Evolutionary conservation across 2,888 invertebrate species (phyloP), one percentile per base, ranked within the genome.

Genomic region (Pycnomerus fuliginosus): DNA sequence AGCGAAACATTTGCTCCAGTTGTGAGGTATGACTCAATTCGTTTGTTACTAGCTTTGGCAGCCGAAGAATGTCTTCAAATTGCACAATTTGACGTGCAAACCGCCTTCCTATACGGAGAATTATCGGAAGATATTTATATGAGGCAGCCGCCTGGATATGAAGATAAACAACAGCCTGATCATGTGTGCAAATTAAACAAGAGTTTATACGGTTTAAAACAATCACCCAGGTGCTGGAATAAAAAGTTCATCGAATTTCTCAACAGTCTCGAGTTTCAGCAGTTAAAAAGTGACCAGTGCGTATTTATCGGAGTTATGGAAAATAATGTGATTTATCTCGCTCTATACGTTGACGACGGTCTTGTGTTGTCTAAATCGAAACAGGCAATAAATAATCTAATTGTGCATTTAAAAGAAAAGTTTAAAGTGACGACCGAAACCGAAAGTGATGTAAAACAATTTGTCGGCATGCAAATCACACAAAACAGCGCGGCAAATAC

Each of bases 1-100:
- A 34, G 24, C 8, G 38, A 41, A 3, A 50, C 43, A 15, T 47
- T 50, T 22, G 32, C 43, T n/a, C 44, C 50, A 5, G 44, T 48
- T 7, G 20, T 20, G 5, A 4, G 20, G 20, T 20, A 20, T 20
- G 20, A 20, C 7, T 20, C 20, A 5, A 20, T 49, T 4, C 22
- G 41, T 14, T 16, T 49, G 8, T 12, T 48, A 16, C 23, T 48
- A 1, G 41, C 41, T 1, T 16, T 41, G 10, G 45, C 38, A 11
- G 47, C 34, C 7, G 24, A 38, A 38, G 27, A 47, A 11, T 8
- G 29, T 17, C 11, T 38, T 10, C 13, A 20, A 10, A 25, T 44
- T 4, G 14, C 20, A 22, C 17, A 36, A 17, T 48, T 47, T 27
- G 47, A 47, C 33, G 47, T 47, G 2, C 8, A 37, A 27, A n/a